A percentile compares a stretch with the other conserved stretches of the same genome.
Conservation (phyloP, 37 sponge, comb jelly and placozoan genomes). For the Corticium candelabrum region DNA sequence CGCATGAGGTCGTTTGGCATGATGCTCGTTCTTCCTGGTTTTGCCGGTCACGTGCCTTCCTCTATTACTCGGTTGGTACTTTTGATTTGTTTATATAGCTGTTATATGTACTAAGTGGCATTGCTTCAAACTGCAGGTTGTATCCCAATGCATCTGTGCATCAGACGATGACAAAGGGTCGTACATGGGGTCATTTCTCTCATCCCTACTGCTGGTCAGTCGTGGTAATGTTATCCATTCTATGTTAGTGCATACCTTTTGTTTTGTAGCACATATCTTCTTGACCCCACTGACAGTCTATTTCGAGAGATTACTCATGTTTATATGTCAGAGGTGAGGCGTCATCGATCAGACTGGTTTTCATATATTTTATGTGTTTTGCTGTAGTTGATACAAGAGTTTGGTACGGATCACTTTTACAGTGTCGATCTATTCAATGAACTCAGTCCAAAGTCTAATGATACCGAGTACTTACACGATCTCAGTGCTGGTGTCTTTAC, state of each 20-base stretch:
- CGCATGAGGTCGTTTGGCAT: slow-evolving; percentile 27
- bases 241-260: too few relatives aligned
- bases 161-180: too few relatives aligned
- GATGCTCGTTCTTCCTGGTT: slow-evolving; percentile 24
- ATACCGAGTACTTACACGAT: slow-evolving; percentile 23
- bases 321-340: too few relatives aligned
- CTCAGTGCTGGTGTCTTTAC: slow-evolving; percentile 34
- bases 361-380: neutral
- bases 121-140: too few relatives aligned
- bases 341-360: neutral
- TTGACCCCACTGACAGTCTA: slow-evolving; percentile 50
- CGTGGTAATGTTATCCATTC: too few relatives aligned
- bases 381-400: slow-evolving; percentile 19
- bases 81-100: neutral
- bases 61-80: slow-evolving; percentile 9
- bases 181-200: too few relatives aligned
- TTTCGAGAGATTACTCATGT: slow-evolving; percentile 23
- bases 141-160: slow-evolving; percentile 29
- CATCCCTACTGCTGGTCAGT: too few relatives aligned
- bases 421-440: slow-evolving; percentile 57
- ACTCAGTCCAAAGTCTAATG: slow-evolving; percentile 31
- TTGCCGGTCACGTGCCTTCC: slow-evolving; percentile 50
- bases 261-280: slow-evolving; percentile 24
- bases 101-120: too few relatives aligned
- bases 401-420: slow-evolving; percentile 45